phyloP scores from a whole-genome alignment of 2,797 vertebrate species.

The Cyprinella venusta region DNA sequence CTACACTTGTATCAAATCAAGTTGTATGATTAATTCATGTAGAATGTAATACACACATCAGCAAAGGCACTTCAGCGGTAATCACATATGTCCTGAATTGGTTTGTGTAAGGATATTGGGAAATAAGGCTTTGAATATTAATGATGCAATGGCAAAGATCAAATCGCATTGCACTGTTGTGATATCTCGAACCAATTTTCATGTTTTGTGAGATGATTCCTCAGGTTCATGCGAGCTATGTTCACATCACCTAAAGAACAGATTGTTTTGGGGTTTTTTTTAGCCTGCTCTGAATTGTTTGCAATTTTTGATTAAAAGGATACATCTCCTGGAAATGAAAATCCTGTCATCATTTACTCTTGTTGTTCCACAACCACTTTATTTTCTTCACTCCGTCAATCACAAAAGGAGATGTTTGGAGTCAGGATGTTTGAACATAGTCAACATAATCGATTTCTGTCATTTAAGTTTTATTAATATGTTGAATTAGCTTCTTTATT shows the following conservation, averaged over 20 bases:
- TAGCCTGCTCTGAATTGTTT: not conserved
- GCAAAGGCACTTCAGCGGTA: not conserved
- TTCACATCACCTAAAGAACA: not conserved
- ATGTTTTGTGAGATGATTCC: slow-evolving; percentile 13
- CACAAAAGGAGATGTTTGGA: not conserved
- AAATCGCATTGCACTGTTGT: slow-evolving; percentile 1
- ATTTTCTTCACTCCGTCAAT: not conserved
- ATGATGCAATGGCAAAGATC: slow-evolving; percentile 5
- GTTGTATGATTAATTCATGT: slow-evolving; percentile 32
- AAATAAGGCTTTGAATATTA: slow-evolving; percentile 38
- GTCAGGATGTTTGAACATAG: not conserved
- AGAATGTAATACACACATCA: not conserved
- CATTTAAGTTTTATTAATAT: not conserved
- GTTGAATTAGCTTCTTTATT: no score
- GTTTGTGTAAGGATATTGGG: slow-evolving; percentile 22
- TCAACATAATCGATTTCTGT: not conserved
- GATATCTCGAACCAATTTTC: slow-evolving; percentile 33
- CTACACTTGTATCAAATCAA: slow-evolving; percentile 9
- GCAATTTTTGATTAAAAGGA: not conserved
- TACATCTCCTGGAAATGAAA: not conserved
- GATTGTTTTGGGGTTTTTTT: not conserved
- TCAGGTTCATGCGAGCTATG: not conserved
- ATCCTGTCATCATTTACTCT: slow-evolving; percentile 1
- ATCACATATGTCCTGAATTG: slow-evolving; percentile 11
- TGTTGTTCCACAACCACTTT: not conserved